phyloP scores from a whole-genome alignment of 2,888 invertebrate species.

The Zelleria hepariella region DNA sequence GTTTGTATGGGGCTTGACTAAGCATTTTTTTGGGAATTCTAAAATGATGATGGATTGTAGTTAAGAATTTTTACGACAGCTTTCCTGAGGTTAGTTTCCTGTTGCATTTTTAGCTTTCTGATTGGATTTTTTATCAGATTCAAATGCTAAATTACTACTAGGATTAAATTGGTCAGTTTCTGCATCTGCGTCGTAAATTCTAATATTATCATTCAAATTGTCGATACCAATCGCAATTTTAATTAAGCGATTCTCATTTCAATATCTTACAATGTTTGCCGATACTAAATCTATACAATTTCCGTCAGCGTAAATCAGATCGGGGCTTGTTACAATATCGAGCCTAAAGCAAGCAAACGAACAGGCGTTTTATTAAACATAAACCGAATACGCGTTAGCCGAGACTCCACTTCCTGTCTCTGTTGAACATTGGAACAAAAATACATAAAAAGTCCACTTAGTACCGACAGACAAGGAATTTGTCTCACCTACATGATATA shows the following conservation, averaged over 20 bases:
- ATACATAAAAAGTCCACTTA: neutral
- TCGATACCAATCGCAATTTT: neutral
- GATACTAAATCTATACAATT: neutral
- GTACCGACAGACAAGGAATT: too few species aligned
- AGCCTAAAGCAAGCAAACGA: neutral
- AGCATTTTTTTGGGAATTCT: too few species aligned
- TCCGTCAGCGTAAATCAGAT: neutral
- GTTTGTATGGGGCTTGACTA: neutral
- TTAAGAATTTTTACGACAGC: too few species aligned
- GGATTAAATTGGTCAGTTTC: neutral
- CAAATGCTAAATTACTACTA: neutral
- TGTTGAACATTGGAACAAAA: neutral
- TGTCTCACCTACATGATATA: too few species aligned
- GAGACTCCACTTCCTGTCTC: constrained; percentile 1
- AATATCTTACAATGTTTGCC: neutral
- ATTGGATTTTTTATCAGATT: neutral
- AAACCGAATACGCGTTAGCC: neutral
- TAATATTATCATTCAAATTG: neutral
- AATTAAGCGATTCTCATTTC: neutral
- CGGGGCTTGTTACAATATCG: neutral
- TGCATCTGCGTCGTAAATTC: neutral
- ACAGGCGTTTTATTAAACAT: neutral
- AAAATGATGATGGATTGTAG: too few species aligned
- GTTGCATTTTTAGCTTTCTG: neutral
- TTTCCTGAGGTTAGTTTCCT: too few species aligned